Percentiles rank a stretch among this genome's conserved stretches.
Conservation (phyloP, 2,797 vertebrate species). For the Hafferia zeledoni region DNA sequence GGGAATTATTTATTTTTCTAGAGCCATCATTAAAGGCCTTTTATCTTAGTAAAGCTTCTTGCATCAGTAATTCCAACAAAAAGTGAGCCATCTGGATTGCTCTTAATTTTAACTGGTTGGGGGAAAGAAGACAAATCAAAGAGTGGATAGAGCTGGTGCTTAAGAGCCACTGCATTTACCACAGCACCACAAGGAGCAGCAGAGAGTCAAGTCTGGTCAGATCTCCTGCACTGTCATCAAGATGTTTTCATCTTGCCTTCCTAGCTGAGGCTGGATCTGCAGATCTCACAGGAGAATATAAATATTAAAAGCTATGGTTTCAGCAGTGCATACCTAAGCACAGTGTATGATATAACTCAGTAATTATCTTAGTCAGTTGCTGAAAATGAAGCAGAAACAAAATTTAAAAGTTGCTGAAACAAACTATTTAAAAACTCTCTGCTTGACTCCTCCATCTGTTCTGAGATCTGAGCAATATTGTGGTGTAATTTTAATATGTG, state of each 20-base stretch:
- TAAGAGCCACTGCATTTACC: not conserved
- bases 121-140: not conserved
- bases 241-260: not conserved
- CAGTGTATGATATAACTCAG: not conserved
- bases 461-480: slow-evolving; percentile 1
- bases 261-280: slow-evolving; percentile 18
- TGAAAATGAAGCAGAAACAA: slow-evolving; percentile 13
- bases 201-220: not conserved
- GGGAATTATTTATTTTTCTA: not conserved
- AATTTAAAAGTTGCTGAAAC: slow-evolving; percentile 40
- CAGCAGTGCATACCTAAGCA: not conserved
- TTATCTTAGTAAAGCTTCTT: not conserved
- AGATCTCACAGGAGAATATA: slow-evolving; percentile 23
- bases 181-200: not conserved
- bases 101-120: not conserved
- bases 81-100: not conserved
- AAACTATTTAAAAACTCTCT: not conserved
- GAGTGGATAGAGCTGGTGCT: not conserved
- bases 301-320: slow-evolving; percentile 16
- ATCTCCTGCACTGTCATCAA: not conserved
- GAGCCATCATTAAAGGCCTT: not conserved
- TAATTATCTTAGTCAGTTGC: not conserved
- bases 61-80: not conserved
- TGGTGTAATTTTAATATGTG: not conserved
- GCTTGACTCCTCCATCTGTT: slow-evolving; percentile 51